Evolutionary conservation across 2,113 vertebrate species (phyloP).

Genomic region (Zosterops hypoxanthus): DNA sequence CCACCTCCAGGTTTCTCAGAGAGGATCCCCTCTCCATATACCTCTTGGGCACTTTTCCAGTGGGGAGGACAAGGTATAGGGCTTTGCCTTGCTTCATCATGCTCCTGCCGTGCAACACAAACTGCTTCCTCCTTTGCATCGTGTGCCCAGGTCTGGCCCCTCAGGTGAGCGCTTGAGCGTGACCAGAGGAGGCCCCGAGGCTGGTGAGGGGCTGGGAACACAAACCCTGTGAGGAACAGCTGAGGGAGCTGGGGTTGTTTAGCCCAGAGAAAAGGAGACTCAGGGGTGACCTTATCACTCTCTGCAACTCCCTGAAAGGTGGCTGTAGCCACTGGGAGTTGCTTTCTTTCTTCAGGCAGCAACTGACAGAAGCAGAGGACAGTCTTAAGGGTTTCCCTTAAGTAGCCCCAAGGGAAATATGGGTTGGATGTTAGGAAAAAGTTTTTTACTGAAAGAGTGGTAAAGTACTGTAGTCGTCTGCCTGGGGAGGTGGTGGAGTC

Average conservation of each 20-base stretch:
- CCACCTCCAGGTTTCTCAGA: background rate
- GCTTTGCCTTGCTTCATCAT: background rate
- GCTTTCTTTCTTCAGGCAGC: background rate
- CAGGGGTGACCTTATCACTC: background rate
- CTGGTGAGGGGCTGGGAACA: background rate
- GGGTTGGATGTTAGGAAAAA: background rate
- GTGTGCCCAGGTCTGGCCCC: background rate
- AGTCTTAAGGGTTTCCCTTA: background rate
- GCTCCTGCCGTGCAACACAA: background rate
- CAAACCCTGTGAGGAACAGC: background rate
- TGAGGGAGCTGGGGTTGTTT: background rate
- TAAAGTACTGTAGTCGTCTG: background rate
- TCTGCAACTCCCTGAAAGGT: background rate
- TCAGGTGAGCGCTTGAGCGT: fast-evolving
- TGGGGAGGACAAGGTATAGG: background rate
- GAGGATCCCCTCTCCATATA: background rate
- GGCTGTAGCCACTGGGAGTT: background rate
- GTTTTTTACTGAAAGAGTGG: background rate
- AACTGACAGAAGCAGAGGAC: background rate
- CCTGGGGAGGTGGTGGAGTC: background rate
- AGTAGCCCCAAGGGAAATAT: background rate
- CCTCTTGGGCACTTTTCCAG: background rate
- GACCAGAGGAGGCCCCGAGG: background rate
- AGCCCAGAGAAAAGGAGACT: background rate
- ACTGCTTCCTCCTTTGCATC: background rate